A percentile compares a stretch with the other conserved stretches of the same genome.
Conservation (phyloP, 1,140 invertebrate species). For the Eumaeus atala region DNA sequence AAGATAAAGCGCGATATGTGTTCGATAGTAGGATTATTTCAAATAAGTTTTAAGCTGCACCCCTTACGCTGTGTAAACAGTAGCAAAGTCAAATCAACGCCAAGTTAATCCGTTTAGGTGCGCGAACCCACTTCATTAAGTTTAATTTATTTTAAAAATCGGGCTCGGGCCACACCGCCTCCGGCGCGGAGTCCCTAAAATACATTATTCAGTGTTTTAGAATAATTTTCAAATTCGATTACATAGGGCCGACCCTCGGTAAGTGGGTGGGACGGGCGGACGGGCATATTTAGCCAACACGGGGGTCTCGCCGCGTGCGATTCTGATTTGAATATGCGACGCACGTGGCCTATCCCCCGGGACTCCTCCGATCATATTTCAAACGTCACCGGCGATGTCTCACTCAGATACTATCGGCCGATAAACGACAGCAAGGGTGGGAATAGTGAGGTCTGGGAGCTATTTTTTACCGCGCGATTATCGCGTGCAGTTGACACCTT, state of each 20-base stretch:
- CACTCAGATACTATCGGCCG: conserved; percentile 71
- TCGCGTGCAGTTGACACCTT: conserved; percentile 71
- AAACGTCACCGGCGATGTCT: conserved; percentile 72
- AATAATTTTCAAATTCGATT: conserved; percentile 75
- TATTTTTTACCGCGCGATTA: conserved; percentile 71
- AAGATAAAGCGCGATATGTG: conserved; percentile 19
- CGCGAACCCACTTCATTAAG: conserved; percentile 72
- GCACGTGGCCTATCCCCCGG: conserved; percentile 62
- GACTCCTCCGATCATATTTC: conserved; percentile 71
- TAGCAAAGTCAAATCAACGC: conserved; percentile 65
- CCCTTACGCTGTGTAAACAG: conserved; percentile 60
- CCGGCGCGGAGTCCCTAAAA: conserved; percentile 58
- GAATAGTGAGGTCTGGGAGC: conserved; percentile 56
- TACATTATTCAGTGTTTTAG: conserved; percentile 75
- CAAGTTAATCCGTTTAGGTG: conserved; percentile 72
- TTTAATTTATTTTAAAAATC: conserved; percentile 74
- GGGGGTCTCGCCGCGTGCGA: conserved; percentile 65
- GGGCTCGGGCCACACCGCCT: conserved; percentile 51
- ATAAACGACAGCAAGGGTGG: conserved; percentile 68
- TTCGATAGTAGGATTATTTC: conserved; percentile 47
- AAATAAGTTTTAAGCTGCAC: conserved; percentile 55
- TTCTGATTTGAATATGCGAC: conserved; percentile 70
- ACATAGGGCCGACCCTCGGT: conserved; percentile 70
- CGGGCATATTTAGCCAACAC: conserved; percentile 72
- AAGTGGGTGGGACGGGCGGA: conserved; percentile 68